These are phyloP conservation scores for Crotalus horridus DNA, from an alignment of 2,113 vertebrate species.

Conservation along the genomic window DNA sequence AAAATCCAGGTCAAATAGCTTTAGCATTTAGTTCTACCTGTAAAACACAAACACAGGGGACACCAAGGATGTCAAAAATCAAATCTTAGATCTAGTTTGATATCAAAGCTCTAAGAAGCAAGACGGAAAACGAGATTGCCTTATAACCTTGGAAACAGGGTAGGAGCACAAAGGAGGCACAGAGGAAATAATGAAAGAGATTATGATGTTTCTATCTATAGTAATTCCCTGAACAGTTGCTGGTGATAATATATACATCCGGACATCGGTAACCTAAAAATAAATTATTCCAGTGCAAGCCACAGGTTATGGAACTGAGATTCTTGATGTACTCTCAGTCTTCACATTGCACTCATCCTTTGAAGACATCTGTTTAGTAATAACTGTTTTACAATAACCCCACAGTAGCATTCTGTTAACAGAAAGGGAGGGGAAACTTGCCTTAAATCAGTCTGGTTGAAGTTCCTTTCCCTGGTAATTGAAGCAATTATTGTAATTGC, in stretches of 20 bases:
- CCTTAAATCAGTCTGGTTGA: not conserved
- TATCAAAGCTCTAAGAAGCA: not conserved
- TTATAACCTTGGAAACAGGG: not conserved
- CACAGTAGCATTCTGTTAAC: not conserved
- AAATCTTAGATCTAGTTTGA: not conserved
- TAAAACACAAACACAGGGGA: not conserved
- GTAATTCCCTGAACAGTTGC: not conserved
- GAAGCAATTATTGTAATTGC: not conserved
- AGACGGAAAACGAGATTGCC: not conserved
- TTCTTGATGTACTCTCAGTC: not conserved
- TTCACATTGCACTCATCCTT: not conserved
- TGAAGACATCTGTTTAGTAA: not conserved
- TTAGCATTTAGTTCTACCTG: not conserved
- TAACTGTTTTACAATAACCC: not conserved
- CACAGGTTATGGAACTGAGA: not conserved
- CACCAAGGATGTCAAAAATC: not conserved
- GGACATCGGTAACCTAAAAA: not conserved
- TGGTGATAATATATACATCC: not conserved
- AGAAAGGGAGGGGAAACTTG: not conserved
- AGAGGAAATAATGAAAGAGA: not conserved
- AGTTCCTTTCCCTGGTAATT: not conserved
- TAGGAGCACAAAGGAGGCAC: not conserved
- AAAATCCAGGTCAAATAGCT: rapidly evolving
- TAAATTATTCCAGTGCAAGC: not conserved
- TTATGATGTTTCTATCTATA: not conserved